phyloP scores from a whole-genome alignment of 2,113 vertebrate genomes.

The Casuarius casuarius region DNA sequence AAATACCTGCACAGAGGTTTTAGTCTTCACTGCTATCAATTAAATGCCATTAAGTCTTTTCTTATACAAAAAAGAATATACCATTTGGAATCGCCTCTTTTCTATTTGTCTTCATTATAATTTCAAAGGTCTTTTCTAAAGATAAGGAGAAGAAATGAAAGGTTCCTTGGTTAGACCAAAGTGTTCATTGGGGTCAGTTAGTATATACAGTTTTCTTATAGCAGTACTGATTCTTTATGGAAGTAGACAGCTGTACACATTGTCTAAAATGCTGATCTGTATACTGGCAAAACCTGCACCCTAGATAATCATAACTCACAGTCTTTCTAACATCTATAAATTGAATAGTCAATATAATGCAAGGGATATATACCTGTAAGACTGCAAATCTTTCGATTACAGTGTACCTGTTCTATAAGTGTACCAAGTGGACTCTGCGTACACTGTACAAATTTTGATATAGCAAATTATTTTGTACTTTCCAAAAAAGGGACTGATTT shows the following conservation, averaged over 20 bases:
- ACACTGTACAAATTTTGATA: not conserved
- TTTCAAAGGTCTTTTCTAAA: not conserved
- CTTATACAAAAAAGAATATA: not conserved
- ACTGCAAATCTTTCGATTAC: not conserved
- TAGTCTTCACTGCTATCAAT: not conserved
- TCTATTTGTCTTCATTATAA: not conserved
- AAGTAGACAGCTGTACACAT: not conserved
- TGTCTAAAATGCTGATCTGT: not conserved
- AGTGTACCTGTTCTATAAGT: not conserved
- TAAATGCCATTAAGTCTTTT: not conserved
- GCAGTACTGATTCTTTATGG: not conserved
- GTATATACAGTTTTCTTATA: not conserved
- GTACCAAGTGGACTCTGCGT: not conserved
- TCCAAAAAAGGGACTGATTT: not conserved
- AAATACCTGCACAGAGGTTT: not conserved
- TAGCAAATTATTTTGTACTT: not conserved
- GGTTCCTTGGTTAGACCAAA: not conserved
- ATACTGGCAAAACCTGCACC: not conserved
- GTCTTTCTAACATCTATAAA: not conserved
- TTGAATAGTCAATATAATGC: not conserved
- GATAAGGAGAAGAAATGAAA: not conserved
- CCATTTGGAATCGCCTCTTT: not conserved
- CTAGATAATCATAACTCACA: not conserved
- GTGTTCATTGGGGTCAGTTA: not conserved
- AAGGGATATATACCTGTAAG: not conserved